Conservation (phyloP, 2,888 invertebrate species). For the Gortyna flavago region DNA sequence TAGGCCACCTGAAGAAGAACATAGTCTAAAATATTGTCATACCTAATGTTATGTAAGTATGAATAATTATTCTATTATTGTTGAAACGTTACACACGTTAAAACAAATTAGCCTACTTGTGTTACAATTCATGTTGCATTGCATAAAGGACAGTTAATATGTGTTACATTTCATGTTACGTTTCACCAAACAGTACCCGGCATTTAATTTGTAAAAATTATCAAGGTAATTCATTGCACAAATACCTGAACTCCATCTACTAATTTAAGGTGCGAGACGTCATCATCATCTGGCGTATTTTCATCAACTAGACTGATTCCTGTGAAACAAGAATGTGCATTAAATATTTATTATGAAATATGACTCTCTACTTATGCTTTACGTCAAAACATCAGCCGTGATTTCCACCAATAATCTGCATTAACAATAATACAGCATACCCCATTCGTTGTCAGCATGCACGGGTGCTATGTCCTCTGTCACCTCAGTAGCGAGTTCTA, state of each 20-base stretch:
- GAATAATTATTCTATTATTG: neutral
- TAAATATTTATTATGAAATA: neutral
- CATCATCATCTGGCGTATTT: conserved; percentile 89
- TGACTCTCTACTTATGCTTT: neutral
- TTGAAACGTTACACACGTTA: neutral
- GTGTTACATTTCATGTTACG: neutral
- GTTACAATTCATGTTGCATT: neutral
- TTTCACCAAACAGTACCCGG: neutral
- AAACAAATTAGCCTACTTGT: neutral
- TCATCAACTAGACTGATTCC: conserved; percentile 94
- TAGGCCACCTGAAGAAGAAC: conserved; percentile 91
- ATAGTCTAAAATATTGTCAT: neutral
- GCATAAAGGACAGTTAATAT: neutral
- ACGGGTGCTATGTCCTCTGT: conserved; percentile 90
- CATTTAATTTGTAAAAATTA: neutral
- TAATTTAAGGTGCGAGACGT: conserved; percentile 80
- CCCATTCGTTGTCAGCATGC: conserved; percentile 98
- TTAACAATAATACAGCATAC: conserved; percentile 83
- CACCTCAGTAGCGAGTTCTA: conserved; percentile 88
- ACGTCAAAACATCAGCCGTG: neutral
- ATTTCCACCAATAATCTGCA: neutral
- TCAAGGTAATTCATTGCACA: neutral
- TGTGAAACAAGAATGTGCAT: conserved; percentile 69
- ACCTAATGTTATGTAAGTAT: neutral
- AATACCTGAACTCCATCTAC: conserved; percentile 86